Evolutionary conservation across 2,113 vertebrate species (phyloP).

Genomic region (Solea solea): DNA sequence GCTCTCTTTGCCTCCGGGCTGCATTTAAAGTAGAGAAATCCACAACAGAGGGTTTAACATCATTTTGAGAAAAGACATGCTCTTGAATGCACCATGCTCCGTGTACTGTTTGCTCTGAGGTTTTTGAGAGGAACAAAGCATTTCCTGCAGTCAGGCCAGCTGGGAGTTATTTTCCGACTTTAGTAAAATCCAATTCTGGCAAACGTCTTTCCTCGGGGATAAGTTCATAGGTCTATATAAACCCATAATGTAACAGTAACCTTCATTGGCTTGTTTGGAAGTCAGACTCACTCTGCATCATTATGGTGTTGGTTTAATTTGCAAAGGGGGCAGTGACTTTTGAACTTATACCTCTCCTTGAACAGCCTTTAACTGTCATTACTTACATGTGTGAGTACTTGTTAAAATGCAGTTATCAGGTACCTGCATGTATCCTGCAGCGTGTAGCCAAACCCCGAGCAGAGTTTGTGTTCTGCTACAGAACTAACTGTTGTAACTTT

Average conservation of each 20-base stretch:
- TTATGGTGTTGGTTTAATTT: constrained; percentile 57
- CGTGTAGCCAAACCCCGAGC: not conserved
- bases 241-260: constrained; percentile 80
- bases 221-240: constrained; percentile 78
- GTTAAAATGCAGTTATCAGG: not conserved
- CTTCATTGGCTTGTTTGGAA: constrained; percentile 66
- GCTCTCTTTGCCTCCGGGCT: too few species aligned
- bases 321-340: constrained; percentile 52
- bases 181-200: constrained; percentile 78
- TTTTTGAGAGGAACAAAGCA: constrained; percentile 81
- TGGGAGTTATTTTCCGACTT: constrained; percentile 83
- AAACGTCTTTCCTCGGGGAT: constrained; percentile 77
- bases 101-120: constrained; percentile 78
- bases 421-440: not conserved
- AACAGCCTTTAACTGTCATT: constrained; percentile 9
- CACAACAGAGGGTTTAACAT: constrained; percentile 56
- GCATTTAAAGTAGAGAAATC: constrained; percentile 57
- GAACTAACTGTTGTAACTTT: not conserved
- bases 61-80: constrained; percentile 61
- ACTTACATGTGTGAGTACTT: not conserved
- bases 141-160: constrained; percentile 80
- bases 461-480: not conserved
- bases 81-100: constrained; percentile 74
- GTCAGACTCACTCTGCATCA: constrained; percentile 35
- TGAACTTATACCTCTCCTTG: constrained; percentile 23